A percentile compares a stretch with the other conserved stretches of the same genome.
Conservation (phyloP, 2,888 invertebrate species). For the Microchrysa polita region DNA sequence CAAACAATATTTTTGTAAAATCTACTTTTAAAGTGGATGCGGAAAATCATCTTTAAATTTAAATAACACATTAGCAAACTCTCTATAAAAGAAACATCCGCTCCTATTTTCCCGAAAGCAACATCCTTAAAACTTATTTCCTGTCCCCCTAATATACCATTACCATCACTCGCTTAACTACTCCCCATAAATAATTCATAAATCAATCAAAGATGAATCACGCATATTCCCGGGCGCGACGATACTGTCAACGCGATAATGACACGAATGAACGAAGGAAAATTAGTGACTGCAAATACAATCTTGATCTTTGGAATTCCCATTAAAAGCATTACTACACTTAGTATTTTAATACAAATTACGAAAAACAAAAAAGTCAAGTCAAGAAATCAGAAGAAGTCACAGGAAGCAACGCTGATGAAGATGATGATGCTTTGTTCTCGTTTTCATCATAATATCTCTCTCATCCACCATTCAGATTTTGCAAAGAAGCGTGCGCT, state of each 20-base stretch:
- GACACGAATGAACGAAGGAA: neutral
- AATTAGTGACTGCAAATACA: constrained; percentile 10
- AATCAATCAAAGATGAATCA: constrained; percentile 24
- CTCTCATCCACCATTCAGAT: neutral
- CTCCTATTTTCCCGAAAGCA: no score
- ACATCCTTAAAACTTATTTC: no score
- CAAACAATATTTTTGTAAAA: no score
- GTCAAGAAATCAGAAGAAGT: neutral
- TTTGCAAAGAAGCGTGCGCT: neutral
- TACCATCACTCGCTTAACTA: neutral
- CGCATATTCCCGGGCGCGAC: constrained; percentile 7
- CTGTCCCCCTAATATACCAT: no score
- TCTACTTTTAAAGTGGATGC: no score
- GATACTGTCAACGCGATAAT: constrained; percentile 15
- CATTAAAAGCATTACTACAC: neutral
- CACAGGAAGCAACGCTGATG: no score
- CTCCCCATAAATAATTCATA: neutral
- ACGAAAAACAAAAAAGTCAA: neutral
- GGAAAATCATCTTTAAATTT: no score
- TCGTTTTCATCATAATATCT: neutral
- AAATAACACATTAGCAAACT: no score
- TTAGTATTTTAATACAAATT: neutral
- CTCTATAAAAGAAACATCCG: no score
- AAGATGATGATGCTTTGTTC: no score
- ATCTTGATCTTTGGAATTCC: neutral